Evolutionary conservation across 1,140 invertebrate species (phyloP), one percentile per base, ranked within the genome.

Genomic region (Aradophagus sp.): DNA sequence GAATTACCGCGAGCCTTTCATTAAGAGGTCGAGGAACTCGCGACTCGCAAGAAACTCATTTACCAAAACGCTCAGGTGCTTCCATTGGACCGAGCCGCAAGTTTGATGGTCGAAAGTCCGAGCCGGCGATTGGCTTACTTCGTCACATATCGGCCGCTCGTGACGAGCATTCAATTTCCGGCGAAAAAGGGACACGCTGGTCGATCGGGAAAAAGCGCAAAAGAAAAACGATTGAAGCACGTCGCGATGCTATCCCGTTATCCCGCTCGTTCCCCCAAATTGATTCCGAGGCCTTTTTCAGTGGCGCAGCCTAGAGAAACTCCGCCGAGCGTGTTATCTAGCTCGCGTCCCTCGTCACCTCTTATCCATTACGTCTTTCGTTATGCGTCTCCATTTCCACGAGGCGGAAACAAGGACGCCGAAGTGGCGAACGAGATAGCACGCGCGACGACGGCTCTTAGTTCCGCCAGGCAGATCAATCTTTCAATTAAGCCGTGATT

Each of bases 251-350:
- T 52, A 66, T 62, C 66, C 71, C 53, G 65, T 66, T 65, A 70
- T 70, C 61, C 66, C 7, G 34, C 44, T 50, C 41, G 48, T 48
- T 78, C 76, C 68, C 76, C 76, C 68, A 80, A 83, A 84, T 84
- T 82, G 82, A 84, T 82, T 84, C 71, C 73, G 58, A 77, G 76
- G 56, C 73, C 66, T 77, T 35, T 72, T 56, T 39, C 35, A 38
- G 35, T 13, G 35, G 11, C 53, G 31, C 41, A 12, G 36, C n/a
- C 55, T 38, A 41, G 62, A 69, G 45, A 29, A 58, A 48, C 74
- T 66, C 26, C 38, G 11, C 12, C 15, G 63, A 73, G 63, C 38
- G 32, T 71, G 72, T 83, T 82, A 83, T 83, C 81, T 81, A 53
- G 15, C 61, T 26, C 11, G 39, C 67, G 48, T 74, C 77, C 79